Conservation (phyloP, 2,888 invertebrate species). For the Trichopria drosophilae region DNA sequence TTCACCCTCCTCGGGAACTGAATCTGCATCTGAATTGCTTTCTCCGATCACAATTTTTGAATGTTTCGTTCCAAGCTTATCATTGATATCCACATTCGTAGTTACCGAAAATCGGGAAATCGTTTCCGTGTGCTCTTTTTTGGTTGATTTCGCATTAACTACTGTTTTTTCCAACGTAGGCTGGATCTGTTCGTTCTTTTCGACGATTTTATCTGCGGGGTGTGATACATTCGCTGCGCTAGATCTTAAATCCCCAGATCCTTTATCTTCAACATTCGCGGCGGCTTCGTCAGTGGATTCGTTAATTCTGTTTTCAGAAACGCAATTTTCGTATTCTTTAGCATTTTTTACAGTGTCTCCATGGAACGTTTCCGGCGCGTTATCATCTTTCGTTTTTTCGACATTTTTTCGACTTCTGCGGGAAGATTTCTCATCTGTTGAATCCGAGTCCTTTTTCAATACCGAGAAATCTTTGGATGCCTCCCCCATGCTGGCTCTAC, state of each 20-base stretch:
- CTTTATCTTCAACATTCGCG: slow-evolving; percentile 8
- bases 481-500: slow-evolving; percentile 38
- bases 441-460: too few species aligned
- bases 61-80: slow-evolving; percentile 26
- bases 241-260: slow-evolving; percentile 19
- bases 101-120: slow-evolving; percentile 32
- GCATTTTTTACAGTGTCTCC: slow-evolving; percentile 18
- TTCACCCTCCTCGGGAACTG: slow-evolving; percentile 40
- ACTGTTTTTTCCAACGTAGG: slow-evolving; percentile 14
- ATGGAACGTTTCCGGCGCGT: too few species aligned
- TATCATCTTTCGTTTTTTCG: too few species aligned
- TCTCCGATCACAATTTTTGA: slow-evolving; percentile 21
- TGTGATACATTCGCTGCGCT: slow-evolving; percentile 3
- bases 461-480: slow-evolving; percentile 41
- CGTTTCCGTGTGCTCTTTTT: slow-evolving; percentile 12
- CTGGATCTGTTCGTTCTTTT: slow-evolving; percentile 14
- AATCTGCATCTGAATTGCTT: slow-evolving; percentile 31
- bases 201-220: slow-evolving; percentile 20
- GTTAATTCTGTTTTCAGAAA: slow-evolving; percentile 7
- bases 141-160: background rate
- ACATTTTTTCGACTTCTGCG: too few species aligned
- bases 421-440: too few species aligned
- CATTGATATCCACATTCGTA: slow-evolving; percentile 32
- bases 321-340: slow-evolving; percentile 26
- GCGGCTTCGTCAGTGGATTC: slow-evolving; percentile 9